Base-by-base conservation (phyloP, 2,113 vertebrate genomes). In the human region DNA sequence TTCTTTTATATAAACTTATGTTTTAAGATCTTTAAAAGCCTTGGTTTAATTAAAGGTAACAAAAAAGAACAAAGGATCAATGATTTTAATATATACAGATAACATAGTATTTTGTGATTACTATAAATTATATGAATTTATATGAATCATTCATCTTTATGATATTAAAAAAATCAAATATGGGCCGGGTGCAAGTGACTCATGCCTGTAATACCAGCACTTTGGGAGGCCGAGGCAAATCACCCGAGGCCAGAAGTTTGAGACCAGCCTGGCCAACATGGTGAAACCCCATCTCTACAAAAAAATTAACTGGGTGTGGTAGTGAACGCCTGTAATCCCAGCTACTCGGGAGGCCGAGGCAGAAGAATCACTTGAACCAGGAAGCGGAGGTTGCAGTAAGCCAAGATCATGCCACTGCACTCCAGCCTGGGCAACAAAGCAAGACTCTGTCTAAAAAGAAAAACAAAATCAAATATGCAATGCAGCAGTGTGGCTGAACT, bases 31-130 rank as follows among this genome's bases (percentile, higher is more conserved):
- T 66, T 73, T 82, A 40, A 87, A 94, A 82, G 2, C 5, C 43
- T 94, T 50, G 4, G 17, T 79, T 83, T 83, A 79, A 80, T 94
- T 94, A 81, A 68, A 92, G 55, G 8, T 84, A 81, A 45, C 43
- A 8, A 48, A 55, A 92, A 93, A 89, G 25, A 95, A 66, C 7
- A 66, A 3, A 52, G 16, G n/a, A 23, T 45, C 16, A 55, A 94
- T 38, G 68, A 27, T 82, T 87, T 95, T 73, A 80, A 61, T 35
- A 82, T 57, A 72, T 14, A 82, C 50, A 59, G 32, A 80, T 85
- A 72, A 85, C 61, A 35, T 2, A 76, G 7, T 66, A 91, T 76
- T 94, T 80, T 68, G 83, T 40, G 52, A 55, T 20, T 55, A 55
- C 18, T 55, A 8, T 55, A 55, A 55, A 55, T 20, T 55, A 20